Base-by-base conservation (phyloP, 1,140 invertebrate species). In the Aethina tumida region DNA sequence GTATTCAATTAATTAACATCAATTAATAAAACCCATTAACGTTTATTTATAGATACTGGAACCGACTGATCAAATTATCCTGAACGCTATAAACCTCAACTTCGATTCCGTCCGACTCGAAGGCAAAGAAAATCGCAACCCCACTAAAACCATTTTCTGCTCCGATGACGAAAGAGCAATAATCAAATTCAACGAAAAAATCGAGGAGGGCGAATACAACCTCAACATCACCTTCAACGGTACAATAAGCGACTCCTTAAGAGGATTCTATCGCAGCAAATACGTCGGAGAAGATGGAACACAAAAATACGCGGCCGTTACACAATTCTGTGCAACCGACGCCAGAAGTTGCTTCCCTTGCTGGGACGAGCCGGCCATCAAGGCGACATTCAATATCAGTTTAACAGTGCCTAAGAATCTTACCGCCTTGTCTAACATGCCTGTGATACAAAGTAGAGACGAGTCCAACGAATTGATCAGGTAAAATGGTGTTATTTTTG, bases 321-420 rank as follows among this genome's bases (percentile, higher is more conserved):
- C 93, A 24, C 93, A 97, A 62, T 95, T 94, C 63, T 81, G 94
- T 68, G 70, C 92, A 0, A 93, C 89, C 15, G 89, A 95, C 75
- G 93, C 92, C 10, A 70, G 93, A 35, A 68, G 86, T 46, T 92
- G 90, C 56, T 97, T 98, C 56, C 93, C 94, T 5, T 97, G 93
- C 63, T 97, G 91, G 91, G 94, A 97, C 66, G 94, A 97, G 61
- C 94, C 94, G 21, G 85, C 89, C 7, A 72, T 91, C 5, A 98
- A 97, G 65, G 85, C 92, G 3, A 92, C 88, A 2, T 98, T 97
- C 70, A 82, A 93, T 60, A 84, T 98, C 29, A 81, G 80, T 0
- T 63, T 97, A 4, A 71, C 79, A 46, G 83, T 90, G 37, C 84
- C 86, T 2, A 66, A 71, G 35, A 71, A 80, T 51, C 69, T 79